These are phyloP conservation scores for Hippocampus comes DNA, from an alignment of 2,113 vertebrate species.

Conservation along the genomic window DNA sequence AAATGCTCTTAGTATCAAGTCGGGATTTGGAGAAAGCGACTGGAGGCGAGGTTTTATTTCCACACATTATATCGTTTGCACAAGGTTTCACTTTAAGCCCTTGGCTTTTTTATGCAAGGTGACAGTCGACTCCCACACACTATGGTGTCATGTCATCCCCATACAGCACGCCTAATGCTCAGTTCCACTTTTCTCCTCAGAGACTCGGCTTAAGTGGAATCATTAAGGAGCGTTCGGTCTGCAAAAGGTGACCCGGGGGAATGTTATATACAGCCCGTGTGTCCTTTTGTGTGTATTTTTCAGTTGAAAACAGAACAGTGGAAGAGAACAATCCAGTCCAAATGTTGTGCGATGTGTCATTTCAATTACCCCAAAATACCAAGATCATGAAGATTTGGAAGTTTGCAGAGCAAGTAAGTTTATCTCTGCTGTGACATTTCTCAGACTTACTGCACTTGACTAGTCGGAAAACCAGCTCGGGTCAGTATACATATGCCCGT, in stretches of 20 bases:
- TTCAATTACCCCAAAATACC: conserved; percentile 54
- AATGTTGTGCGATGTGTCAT: conserved; percentile 62
- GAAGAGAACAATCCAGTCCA: conserved; percentile 56
- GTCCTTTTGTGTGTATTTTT: conserved; percentile 31
- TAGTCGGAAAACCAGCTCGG: no score
- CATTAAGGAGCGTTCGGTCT: conserved; percentile 62
- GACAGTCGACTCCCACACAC: conserved; percentile 69
- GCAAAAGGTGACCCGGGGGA: conserved; percentile 40
- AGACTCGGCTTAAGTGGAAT: conserved; percentile 68
- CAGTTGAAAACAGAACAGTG: conserved; percentile 61
- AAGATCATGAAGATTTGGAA: conserved; percentile 68
- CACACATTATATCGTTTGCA: conserved; percentile 63
- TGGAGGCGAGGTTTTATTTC: conserved; percentile 60
- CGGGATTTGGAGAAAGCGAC: conserved; percentile 53
- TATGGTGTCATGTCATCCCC: conserved; percentile 58
- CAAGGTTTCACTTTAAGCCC: conserved; percentile 64
- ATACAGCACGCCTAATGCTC: conserved; percentile 60
- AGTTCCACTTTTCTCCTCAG: conserved; percentile 59
- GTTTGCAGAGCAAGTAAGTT: conserved; percentile 56
- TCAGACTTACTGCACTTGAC: no score
- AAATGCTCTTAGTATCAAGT: conserved; percentile 60
- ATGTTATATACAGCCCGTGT: conserved; percentile 32
- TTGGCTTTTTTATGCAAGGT: conserved; percentile 68
- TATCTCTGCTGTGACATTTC: no score
- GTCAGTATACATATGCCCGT: no score